Evolutionary conservation across 2,888 invertebrate genomes (phyloP).

Genomic region (Ichneumoninae sp.): DNA sequence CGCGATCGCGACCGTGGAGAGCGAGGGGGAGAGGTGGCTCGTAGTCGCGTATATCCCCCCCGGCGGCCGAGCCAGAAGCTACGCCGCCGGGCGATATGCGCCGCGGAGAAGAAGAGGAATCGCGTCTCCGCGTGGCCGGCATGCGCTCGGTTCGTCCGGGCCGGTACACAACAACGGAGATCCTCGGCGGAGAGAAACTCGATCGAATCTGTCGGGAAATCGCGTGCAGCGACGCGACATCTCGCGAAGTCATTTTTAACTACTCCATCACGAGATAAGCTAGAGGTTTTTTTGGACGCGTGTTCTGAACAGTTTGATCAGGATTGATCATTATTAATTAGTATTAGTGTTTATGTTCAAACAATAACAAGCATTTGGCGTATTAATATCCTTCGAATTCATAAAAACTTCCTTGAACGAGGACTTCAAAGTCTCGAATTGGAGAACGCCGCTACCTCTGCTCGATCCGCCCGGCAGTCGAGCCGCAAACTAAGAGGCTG

Average conservation of each 20-base stretch:
- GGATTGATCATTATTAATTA: no score
- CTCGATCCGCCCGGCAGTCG: not conserved
- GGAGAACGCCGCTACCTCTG: no score
- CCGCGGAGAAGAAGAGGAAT: conserved; percentile 15
- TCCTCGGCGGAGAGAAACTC: not conserved
- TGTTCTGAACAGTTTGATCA: not conserved
- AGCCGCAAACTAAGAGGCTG: conserved; percentile 17
- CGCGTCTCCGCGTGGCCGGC: conserved; percentile 33
- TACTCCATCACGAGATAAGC: not conserved
- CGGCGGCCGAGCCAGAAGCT: conserved; percentile 33
- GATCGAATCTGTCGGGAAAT: not conserved
- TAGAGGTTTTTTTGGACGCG: not conserved
- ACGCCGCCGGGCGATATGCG: conserved; percentile 17
- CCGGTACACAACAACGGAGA: conserved; percentile 2
- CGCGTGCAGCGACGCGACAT: not conserved
- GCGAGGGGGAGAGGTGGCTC: conserved; percentile 25
- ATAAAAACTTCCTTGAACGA: not conserved
- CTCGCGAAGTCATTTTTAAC: not conserved
- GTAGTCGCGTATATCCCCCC: conserved; percentile 3
- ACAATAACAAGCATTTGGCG: not conserved
- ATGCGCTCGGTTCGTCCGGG: not conserved
- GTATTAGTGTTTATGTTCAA: not conserved
- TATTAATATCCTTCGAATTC: not conserved
- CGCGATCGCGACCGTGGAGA: conserved; percentile 33
- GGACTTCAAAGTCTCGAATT: not conserved